Evolutionary conservation across 1,140 invertebrate genomes (phyloP).

Genomic region (Neelides sp.): DNA sequence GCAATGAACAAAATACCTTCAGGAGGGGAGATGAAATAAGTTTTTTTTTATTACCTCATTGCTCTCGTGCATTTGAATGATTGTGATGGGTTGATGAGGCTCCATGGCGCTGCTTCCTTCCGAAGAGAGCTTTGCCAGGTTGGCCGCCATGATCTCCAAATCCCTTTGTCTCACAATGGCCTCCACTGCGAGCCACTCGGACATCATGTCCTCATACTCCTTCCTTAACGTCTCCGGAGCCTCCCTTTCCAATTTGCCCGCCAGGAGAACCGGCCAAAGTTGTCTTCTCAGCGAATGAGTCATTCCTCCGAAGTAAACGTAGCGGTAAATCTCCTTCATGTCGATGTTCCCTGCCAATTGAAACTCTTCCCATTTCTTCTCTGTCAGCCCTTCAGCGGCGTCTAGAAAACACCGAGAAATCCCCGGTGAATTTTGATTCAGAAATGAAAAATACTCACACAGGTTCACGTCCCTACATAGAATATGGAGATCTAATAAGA

Average conservation of each 20-base stretch:
- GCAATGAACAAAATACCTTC: not conserved
- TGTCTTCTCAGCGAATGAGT: slow-evolving; percentile 62
- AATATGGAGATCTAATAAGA: slow-evolving; percentile 1
- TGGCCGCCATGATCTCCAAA: slow-evolving; percentile 51
- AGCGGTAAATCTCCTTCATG: slow-evolving; percentile 59
- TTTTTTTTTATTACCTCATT: slow-evolving; percentile 41
- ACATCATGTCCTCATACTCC: slow-evolving; percentile 77
- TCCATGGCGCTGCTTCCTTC: slow-evolving; percentile 40
- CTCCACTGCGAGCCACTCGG: slow-evolving; percentile 85
- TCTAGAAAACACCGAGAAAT: slow-evolving; percentile 34
- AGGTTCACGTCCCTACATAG: not conserved
- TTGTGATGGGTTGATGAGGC: slow-evolving; percentile 31
- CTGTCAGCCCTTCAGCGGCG: slow-evolving; percentile 49
- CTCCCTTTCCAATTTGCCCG: slow-evolving; percentile 49
- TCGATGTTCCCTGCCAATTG: slow-evolving; percentile 47
- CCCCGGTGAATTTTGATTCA: slow-evolving; percentile 5
- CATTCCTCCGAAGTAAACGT: slow-evolving; percentile 78
- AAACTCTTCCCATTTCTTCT: slow-evolving; percentile 52
- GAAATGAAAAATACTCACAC: not conserved
- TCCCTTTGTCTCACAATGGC: slow-evolving; percentile 77
- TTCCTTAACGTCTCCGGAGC: slow-evolving; percentile 55
- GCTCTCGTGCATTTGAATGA: slow-evolving; percentile 38
- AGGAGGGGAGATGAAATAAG: too few relatives aligned
- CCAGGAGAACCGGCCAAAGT: slow-evolving; percentile 84
- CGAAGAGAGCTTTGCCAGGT: slow-evolving; percentile 46